Percentiles rank a stretch among this genome's conserved stretches.
phyloP scores from a whole-genome alignment of 2,888 invertebrate species.

The Chymomyza procnemis region DNA sequence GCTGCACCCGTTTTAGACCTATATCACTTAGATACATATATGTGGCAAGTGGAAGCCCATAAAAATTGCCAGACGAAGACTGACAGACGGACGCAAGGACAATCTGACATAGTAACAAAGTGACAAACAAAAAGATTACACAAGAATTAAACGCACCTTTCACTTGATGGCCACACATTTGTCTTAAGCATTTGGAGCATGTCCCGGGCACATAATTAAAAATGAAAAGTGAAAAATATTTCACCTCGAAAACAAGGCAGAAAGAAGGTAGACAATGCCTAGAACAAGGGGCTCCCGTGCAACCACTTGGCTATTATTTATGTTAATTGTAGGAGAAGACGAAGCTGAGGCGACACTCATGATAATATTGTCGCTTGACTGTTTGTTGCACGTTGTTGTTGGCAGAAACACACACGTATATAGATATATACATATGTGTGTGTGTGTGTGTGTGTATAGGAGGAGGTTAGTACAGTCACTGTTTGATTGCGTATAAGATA shows the following conservation, averaged over 20 bases:
- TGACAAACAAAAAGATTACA: slow-evolving; percentile 13
- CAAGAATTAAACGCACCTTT: slow-evolving; percentile 29
- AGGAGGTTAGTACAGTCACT: neutral
- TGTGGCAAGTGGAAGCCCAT: neutral
- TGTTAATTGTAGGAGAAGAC: slow-evolving; percentile 55
- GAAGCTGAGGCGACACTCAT: slow-evolving; percentile 53
- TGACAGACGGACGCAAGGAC: neutral
- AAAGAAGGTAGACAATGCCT: slow-evolving; percentile 11
- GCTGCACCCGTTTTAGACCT: too few species aligned
- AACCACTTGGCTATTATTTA: slow-evolving; percentile 65
- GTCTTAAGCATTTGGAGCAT: slow-evolving; percentile 55
- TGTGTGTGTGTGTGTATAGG: too few species aligned
- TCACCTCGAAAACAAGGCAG: slow-evolving; percentile 34
- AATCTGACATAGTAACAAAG: neutral
- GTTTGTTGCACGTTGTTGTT: slow-evolving; percentile 25
- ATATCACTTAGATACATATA: neutral
- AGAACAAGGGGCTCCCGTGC: slow-evolving; percentile 14
- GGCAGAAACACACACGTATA: slow-evolving; percentile 39
- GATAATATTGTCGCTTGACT: slow-evolving; percentile 37
- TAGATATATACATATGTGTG: neutral
- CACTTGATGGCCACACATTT: slow-evolving; percentile 34
- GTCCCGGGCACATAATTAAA: slow-evolving; percentile 55
- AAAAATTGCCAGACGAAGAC: neutral
- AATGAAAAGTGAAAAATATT: slow-evolving; percentile 56
- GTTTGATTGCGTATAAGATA: slow-evolving; percentile 1